Evolutionary conservation across 2,113 vertebrate species (phyloP).

Genomic region (Silurus glanis): DNA sequence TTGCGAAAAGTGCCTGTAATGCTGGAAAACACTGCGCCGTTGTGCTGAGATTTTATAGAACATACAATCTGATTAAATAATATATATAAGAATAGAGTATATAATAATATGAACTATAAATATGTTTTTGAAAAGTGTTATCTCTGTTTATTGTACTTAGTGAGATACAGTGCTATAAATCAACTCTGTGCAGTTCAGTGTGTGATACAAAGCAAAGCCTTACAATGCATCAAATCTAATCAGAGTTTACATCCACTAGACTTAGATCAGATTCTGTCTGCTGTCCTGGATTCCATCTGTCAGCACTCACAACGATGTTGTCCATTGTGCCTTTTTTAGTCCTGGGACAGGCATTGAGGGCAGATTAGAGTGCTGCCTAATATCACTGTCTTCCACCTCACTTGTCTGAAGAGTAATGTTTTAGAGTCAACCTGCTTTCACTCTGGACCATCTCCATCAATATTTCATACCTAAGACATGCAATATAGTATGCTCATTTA

Average conservation of each 20-base stretch:
- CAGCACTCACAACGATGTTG: neutral
- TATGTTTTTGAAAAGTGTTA: constrained; percentile 12
- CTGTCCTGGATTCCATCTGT: constrained; percentile 21
- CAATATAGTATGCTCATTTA: constrained; percentile 44
- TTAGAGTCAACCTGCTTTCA: constrained; percentile 22
- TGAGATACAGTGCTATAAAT: constrained; percentile 34
- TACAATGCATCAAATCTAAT: neutral
- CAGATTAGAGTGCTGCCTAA: constrained; percentile 43
- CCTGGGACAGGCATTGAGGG: constrained; percentile 20
- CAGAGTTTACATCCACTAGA: constrained; percentile 5
- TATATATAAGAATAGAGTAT: neutral
- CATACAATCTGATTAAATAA: neutral
- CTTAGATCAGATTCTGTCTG: constrained; percentile 1
- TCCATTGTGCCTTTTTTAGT: constrained; percentile 21
- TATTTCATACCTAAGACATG: constrained; percentile 49
- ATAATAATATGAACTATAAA: constrained; percentile 5
- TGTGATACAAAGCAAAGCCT: constrained; percentile 9
- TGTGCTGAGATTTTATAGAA: neutral
- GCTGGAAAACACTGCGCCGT: neutral
- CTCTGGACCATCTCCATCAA: constrained; percentile 49
- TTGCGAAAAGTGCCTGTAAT: neutral
- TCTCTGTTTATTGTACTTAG: constrained; percentile 32
- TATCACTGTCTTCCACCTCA: constrained; percentile 49
- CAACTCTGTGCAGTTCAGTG: neutral
- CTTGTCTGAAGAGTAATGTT: constrained; percentile 42